phyloP scores from a whole-genome alignment of 2,888 invertebrate species.

The Melanostoma mellinum region DNA sequence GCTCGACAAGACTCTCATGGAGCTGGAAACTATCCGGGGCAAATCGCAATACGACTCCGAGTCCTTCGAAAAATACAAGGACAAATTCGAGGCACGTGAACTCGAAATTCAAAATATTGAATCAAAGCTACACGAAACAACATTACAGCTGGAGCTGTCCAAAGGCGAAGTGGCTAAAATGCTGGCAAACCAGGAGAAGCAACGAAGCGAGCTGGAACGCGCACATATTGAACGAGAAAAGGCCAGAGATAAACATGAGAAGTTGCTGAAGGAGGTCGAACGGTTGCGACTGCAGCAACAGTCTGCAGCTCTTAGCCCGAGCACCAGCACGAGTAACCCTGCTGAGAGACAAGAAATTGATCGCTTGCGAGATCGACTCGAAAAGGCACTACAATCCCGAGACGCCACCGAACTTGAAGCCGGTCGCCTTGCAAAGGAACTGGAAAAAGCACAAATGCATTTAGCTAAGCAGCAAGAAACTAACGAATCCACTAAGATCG shows the following conservation, averaged over 20 bases:
- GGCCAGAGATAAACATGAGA: slow-evolving; percentile 92
- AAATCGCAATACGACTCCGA: slow-evolving; percentile 91
- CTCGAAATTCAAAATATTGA: slow-evolving; percentile 90
- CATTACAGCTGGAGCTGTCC: slow-evolving; percentile 90
- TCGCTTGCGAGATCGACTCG: slow-evolving; percentile 91
- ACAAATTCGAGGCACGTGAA: slow-evolving; percentile 89
- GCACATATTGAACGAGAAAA: slow-evolving; percentile 95
- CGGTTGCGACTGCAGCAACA: slow-evolving; percentile 83
- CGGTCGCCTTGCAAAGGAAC: slow-evolving; percentile 91
- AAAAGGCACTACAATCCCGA: slow-evolving; percentile 88
- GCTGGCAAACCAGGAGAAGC: slow-evolving; percentile 89
- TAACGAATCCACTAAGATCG: slow-evolving; percentile 91
- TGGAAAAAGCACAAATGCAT: slow-evolving; percentile 93
- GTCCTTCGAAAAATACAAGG: slow-evolving; percentile 88
- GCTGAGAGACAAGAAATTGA: slow-evolving; percentile 91
- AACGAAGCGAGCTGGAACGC: slow-evolving; percentile 90
- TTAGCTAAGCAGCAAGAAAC: slow-evolving; percentile 92
- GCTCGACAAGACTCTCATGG: slow-evolving; percentile 90
- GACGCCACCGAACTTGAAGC: slow-evolving; percentile 94
- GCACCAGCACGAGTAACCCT: slow-evolving; percentile 83
- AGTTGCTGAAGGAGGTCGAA: slow-evolving; percentile 87
- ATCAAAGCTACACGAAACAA: slow-evolving; percentile 89
- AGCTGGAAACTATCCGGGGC: slow-evolving; percentile 90
- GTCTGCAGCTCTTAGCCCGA: slow-evolving; percentile 82
- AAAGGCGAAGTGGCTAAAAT: slow-evolving; percentile 90